Base-by-base conservation (phyloP, 92 coral and sea anemone species). In the Meandrina meandrites region DNA sequence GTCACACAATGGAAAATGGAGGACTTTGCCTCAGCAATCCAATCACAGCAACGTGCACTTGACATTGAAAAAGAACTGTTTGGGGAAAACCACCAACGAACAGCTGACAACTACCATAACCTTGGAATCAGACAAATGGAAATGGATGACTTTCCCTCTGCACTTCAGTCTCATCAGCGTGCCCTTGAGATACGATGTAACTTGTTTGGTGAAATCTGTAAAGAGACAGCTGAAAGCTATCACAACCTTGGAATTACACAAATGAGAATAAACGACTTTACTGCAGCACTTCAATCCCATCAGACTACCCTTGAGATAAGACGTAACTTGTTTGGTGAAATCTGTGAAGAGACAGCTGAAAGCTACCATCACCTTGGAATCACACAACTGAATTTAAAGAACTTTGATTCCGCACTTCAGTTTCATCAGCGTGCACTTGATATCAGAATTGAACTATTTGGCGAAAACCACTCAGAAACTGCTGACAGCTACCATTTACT, bases 121-220 rank as follows among this genome's bases (percentile, higher is more conserved):
- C 12, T 84, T 27, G 81, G 87, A 1, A 22, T 16, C 13, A 31
- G 74, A 34, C 75, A 74, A n/a, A 10, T 17, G 30, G 30, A 10
- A 31, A 7, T 54, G 56, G 19, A 73, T 35, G 64, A 62, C 50
- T 83, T 48, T 64, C 50, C 53, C 12, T 66, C 70, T 27, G 72
- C 90, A 18, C 75, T 79, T 19, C 50, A 86, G 69, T 86, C 84
- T 18, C 47, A 51, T 40, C 73, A 60, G 37, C 68, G 58, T 58
- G 90, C 85, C 17, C 85, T 86, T 30, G 79, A 86, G 19, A 79
- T 80, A 9, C 69, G 57, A 69, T 37, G 28, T 14, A 71, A 68
- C 9, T 0, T 60, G 19, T 19, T 36, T 34, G 76, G 89, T 34
- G 89, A 77, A 21, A 66, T 60, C 48, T 13, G 67, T 37, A 30